These are phyloP conservation scores for Smittia aterrima DNA, from an alignment of 2,888 invertebrate genomes.

Conservation along the genomic window DNA sequence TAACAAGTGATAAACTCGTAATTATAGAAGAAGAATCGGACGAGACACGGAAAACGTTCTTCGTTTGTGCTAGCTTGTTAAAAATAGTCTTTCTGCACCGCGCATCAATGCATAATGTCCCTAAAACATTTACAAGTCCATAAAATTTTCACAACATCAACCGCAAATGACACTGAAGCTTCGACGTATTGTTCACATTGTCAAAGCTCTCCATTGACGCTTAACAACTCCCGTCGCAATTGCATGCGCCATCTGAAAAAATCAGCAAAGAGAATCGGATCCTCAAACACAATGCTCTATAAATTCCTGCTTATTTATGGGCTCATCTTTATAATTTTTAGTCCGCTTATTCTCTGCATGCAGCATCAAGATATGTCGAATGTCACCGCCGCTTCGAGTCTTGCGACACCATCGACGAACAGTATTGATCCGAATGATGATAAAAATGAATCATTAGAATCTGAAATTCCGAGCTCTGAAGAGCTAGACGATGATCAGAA, in stretches of 20 bases:
- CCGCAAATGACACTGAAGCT: neutral
- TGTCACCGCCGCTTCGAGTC: neutral
- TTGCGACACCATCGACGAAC: neutral
- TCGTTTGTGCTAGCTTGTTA: neutral
- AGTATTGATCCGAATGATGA: neutral
- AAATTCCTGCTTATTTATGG: neutral
- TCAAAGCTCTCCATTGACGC: neutral
- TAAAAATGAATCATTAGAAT: neutral
- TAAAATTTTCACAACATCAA: neutral
- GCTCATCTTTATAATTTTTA: neutral
- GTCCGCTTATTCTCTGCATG: neutral
- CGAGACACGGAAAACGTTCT: neutral
- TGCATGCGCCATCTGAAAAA: neutral
- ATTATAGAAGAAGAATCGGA: neutral
- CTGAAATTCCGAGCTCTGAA: neutral
- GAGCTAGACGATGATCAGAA: neutral
- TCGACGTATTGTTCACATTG: neutral
- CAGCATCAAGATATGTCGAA: neutral
- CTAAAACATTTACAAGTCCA: neutral
- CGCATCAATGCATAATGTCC: constrained; percentile 11
- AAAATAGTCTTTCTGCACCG: neutral
- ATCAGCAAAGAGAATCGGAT: neutral
- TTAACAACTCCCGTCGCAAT: neutral
- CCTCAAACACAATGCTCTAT: neutral
- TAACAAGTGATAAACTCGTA: neutral